Evolutionary conservation across 2,797 vertebrate species (phyloP), one percentile per base, ranked within the genome.

Genomic region (Vipera ursinii): DNA sequence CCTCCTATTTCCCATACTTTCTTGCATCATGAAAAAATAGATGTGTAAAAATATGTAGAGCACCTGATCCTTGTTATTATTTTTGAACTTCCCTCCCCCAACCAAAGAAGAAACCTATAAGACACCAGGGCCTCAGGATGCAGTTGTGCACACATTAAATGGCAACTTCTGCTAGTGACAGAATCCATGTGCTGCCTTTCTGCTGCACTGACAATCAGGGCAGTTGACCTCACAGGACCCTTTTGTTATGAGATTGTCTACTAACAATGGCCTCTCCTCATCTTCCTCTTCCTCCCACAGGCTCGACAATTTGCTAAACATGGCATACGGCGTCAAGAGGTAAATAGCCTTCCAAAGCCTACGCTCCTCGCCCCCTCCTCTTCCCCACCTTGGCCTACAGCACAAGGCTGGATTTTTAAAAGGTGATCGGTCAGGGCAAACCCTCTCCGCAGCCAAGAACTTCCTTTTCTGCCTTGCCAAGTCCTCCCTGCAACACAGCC

Each of bases 261-360:
- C 98, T 98, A 98, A 98, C 98, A 97, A 97, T 96, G 98, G 97
- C 98, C 98, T 93, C 98, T 97, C 98, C 97, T 92, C 98, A 97
- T 98, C 98, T 98, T 97, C 97, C 97, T 98, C 97, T 97, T 93
- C 94, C 97, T 98, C 97, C 98, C 98, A 97, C 98, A 99, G 99
- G 98, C 98, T 99, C 97, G 99, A 99, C 99, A 99, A 99, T 98
- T 98, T 99, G 98, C 98, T 99, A 98, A 99, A 99, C 97, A 98
- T 98, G 98, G 99, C 98, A 97, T 99, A 99, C 94, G 99, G 99
- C 97, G 98, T 99, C 97, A 99, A 99, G 98, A 99, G 99, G 99
- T 99, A 99, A 99, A 95, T 95, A 96, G 95, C 90, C 96, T 95
- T 95, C 91, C 92, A 69, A 89, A 92, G 93, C 92, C 89, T 91